These are phyloP conservation scores for Crotalus tigris DNA, from an alignment of 2,113 vertebrate genomes.

Conservation along the genomic window DNA sequence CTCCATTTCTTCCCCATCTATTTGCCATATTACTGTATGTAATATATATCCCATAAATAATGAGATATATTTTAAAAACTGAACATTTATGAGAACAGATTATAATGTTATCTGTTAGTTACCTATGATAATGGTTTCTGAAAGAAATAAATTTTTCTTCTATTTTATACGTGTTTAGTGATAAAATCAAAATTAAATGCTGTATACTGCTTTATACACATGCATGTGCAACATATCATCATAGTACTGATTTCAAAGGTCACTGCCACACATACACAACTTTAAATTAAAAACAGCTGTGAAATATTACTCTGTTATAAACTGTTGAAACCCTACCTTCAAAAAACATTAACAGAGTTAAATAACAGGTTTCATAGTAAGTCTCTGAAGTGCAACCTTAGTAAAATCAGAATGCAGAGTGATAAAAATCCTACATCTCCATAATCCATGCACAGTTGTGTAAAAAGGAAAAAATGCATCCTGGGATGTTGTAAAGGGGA, in stretches of 20 bases:
- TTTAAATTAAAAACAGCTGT: constrained; percentile 62
- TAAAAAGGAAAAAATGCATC: constrained; percentile 40
- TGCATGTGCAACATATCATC: not conserved
- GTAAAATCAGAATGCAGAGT: constrained; percentile 50
- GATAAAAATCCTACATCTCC: constrained; percentile 43
- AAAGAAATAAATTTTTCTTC: constrained; percentile 39
- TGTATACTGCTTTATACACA: constrained; percentile 34
- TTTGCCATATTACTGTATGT: not conserved
- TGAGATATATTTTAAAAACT: not conserved
- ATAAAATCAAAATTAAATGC: constrained; percentile 61
- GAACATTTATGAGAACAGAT: not conserved
- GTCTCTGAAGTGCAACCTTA: constrained; percentile 57
- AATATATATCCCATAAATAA: not conserved
- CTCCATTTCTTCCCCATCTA: too few species aligned
- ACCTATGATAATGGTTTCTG: constrained; percentile 25
- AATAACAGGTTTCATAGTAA: constrained; percentile 61
- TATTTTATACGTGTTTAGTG: constrained; percentile 42
- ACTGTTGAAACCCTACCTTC: constrained; percentile 69
- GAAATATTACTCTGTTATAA: constrained; percentile 63
- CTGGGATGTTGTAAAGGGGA: not conserved
- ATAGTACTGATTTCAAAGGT: constrained; percentile 44
- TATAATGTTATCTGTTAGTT: not conserved
- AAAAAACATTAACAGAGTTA: constrained; percentile 62
- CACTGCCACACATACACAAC: constrained; percentile 36
- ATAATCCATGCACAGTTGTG: constrained; percentile 40